Base-by-base conservation (phyloP, 2,888 invertebrate species). In the Geophilus truncorum region DNA sequence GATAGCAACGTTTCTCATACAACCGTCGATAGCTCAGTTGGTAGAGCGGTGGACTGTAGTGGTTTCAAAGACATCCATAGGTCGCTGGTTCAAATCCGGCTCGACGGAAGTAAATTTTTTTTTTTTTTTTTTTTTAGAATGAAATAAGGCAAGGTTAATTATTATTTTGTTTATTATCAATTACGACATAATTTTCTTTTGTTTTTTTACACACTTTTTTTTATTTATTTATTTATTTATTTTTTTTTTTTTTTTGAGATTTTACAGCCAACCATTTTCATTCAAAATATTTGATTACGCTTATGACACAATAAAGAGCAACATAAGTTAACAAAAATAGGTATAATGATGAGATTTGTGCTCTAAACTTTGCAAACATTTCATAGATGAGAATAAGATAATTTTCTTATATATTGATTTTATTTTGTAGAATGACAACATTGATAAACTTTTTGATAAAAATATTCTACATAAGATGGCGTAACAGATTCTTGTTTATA, bases 41-140 rank as follows among this genome's bases (percentile, higher is more conserved):
- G 77, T 77, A 77, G 77, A 77, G 77, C 77, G 77, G 77, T 77
- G 77, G 77, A 77, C 77, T 77, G 77, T 25, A 81, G 75, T n/a
- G 32, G 25, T 34, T 7, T 6, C n/a, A 3, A 36, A 81, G 84
- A 36, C 4, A 85, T 85, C 85, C 85, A 84, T 85, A 85, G 85
- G 85, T 85, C 84, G 83, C 82, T 84, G 85, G 84, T 85, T 85
- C 85, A 83, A 85, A 83, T 85, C 85, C 84, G 85, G 81, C 83
- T 84, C 84, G 84, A 83, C 83, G 84, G 84, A 85, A 30, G 32
- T 75, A 2, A 77, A 78, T 78, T 82, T 83, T 82, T 82, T 51
- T 51, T 81, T 34, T 23, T 28, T 6, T 78, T 40, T 36, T 25
- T 25, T 25, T 62, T 25, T 18, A 3, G 9, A 32, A 32, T 9